Evolutionary conservation across 2,113 vertebrate species (phyloP), one percentile per base, ranked within the genome.

Genomic region (Xiphorhynchus elegans): DNA sequence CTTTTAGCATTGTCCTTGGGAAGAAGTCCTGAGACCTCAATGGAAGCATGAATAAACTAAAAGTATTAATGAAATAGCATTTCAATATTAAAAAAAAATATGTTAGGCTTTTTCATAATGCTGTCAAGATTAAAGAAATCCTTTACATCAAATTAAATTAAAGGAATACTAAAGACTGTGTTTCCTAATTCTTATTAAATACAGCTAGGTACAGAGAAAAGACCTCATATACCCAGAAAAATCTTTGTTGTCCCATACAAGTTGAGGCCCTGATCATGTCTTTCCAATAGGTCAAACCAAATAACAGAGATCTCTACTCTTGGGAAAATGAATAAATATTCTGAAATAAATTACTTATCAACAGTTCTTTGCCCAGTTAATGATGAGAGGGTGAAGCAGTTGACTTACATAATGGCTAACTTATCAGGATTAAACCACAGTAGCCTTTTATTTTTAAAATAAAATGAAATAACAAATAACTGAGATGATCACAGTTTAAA

Each of bases 361-460:
- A 9, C 6, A 29, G 35, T 84, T 66, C 33, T 84, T 78, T 78
- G 10, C 7, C 26, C 20, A 66, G 9, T 62, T 74, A 77, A 66
- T 70, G 10, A 66, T 50, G 40, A 52, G 7, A 44, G 9, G 7
- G 7, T 9, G 26, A 84, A 77, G 8, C 5, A 31, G 11, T 17
- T 80, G 17, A 69, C 33, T 74, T 50, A 62, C 39, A 53, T 60
- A 47, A 13, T 42, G 5, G 49, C 11, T 31, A 73, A 55, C 40
- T 14, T 63, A 49, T 8, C 10, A 88, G 49, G 6, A 58, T 40
- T 40, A 68, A 91, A 21, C 1, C 6, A 53, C 7, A 35, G 18
- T 2, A 49, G 20, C 2, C 1, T 0, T 0, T 44, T 73, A 10
- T 35, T 58, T 35, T 10, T 3, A 35, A 49, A 67, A 49, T 19